Conservation (phyloP, 2,797 vertebrate species). For the Picus viridis region DNA sequence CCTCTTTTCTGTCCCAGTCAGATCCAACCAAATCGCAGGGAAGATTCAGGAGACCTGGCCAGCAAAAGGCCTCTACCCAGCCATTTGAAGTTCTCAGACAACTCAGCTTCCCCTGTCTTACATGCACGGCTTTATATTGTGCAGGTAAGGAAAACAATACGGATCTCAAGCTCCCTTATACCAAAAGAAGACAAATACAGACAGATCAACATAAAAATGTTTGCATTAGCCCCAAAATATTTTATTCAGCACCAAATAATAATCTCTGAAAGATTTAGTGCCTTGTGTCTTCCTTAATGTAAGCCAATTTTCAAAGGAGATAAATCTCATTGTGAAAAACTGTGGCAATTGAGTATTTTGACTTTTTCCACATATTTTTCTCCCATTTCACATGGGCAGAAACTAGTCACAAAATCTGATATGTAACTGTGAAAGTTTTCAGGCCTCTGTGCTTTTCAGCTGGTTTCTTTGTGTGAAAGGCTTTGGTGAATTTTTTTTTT, state of each 20-base stretch:
- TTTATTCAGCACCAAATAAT: not conserved
- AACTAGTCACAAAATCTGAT: not conserved
- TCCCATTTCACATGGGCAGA: constrained; percentile 3
- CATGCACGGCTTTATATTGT: not conserved
- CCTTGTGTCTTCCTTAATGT: not conserved
- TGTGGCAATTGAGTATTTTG: not conserved
- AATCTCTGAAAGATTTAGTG: not conserved
- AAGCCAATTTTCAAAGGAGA: not conserved
- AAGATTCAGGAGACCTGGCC: not conserved
- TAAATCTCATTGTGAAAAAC: constrained; percentile 12
- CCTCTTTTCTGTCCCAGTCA: not conserved
- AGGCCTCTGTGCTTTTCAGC: not conserved
- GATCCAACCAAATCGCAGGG: not conserved
- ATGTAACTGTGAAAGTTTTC: not conserved
- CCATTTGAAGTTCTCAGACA: not conserved
- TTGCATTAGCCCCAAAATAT: not conserved
- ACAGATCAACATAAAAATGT: not conserved
- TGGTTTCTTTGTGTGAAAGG: not conserved
- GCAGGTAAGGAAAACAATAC: not conserved
- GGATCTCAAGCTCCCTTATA: not conserved
- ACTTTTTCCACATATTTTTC: constrained; percentile 7
- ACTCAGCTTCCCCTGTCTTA: not conserved
- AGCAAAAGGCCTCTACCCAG: not conserved
- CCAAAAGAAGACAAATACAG: not conserved
- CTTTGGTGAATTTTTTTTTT: not conserved